Conservation (phyloP, 2,113 vertebrate genomes). For the Caretta caretta region DNA sequence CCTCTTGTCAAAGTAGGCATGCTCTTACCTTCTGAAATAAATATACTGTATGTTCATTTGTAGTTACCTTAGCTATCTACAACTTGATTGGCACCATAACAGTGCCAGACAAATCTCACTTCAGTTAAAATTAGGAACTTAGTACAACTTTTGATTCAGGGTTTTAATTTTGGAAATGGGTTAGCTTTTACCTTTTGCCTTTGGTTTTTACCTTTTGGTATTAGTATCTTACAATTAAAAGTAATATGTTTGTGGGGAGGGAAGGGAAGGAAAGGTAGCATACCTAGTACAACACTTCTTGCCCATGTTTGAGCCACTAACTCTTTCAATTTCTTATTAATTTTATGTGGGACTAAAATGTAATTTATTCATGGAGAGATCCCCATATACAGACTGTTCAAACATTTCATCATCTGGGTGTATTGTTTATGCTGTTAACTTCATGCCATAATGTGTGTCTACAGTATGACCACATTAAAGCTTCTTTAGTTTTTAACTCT, state of each 20-base stretch:
- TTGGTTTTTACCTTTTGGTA: rapidly evolving
- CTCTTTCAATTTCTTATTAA: not conserved
- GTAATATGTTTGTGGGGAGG: not conserved
- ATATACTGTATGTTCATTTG: too few species aligned
- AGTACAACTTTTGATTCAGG: not conserved
- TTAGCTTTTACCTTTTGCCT: not conserved
- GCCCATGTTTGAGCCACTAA: rapidly evolving
- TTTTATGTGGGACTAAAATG: not conserved
- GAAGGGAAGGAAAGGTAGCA: not conserved
- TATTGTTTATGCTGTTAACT: not conserved
- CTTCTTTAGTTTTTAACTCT: not conserved
- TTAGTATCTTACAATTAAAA: not conserved
- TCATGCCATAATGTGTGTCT: not conserved
- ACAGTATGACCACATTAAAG: slow-evolving; percentile 1
- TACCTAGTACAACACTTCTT: rapidly evolving
- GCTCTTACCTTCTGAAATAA: too few species aligned
- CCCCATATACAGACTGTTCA: not conserved
- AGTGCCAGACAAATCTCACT: not conserved
- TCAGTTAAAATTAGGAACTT: not conserved
- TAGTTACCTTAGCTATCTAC: too few species aligned
- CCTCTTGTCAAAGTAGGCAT: too few species aligned
- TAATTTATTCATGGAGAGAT: not conserved
- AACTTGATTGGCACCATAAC: too few species aligned
- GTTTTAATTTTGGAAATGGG: not conserved
- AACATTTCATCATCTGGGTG: not conserved